A percentile compares a stretch with the other conserved stretches of the same genome.
These are phyloP conservation scores for Trichonephila clavata DNA, from an alignment of 1,140 invertebrate genomes.

Conservation along the genomic window DNA sequence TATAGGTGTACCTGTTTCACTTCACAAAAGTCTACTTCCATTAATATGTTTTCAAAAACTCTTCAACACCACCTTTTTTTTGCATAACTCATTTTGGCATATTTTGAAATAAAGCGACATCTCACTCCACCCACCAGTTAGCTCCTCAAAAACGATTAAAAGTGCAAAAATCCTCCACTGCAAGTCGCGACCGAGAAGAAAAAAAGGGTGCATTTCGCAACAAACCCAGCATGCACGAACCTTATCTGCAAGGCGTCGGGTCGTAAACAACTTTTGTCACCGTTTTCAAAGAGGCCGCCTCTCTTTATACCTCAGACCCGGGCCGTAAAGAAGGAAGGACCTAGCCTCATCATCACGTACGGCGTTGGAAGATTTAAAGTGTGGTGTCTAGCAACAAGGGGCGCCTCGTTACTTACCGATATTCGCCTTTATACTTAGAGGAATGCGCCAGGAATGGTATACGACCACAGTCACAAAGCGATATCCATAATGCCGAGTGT, in stretches of 20 bases:
- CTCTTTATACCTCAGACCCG: background rate
- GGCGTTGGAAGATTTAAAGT: conserved; percentile 9
- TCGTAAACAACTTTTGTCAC: conserved; percentile 35
- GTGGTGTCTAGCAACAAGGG: background rate
- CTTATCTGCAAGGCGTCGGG: background rate
- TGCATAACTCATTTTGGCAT: background rate
- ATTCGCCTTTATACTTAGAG: background rate
- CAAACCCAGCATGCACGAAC: background rate
- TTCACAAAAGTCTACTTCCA: no score
- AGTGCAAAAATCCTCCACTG: background rate
- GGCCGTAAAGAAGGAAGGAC: background rate
- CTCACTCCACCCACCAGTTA: background rate
- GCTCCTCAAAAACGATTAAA: no score
- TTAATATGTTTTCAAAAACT: background rate
- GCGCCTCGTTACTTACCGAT: background rate
- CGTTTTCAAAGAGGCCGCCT: conserved; percentile 3
- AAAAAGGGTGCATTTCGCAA: background rate
- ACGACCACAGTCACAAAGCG: background rate
- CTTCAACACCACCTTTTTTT: background rate
- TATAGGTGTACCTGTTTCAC: no score
- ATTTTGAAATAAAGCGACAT: background rate
- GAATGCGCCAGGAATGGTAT: background rate
- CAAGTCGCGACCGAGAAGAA: background rate
- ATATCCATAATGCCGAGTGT: background rate
- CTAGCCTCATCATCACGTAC: background rate